Evolutionary conservation across 2,797 vertebrate genomes (phyloP), one percentile per base, ranked within the genome.

Genomic region (Graptemys geographica): DNA sequence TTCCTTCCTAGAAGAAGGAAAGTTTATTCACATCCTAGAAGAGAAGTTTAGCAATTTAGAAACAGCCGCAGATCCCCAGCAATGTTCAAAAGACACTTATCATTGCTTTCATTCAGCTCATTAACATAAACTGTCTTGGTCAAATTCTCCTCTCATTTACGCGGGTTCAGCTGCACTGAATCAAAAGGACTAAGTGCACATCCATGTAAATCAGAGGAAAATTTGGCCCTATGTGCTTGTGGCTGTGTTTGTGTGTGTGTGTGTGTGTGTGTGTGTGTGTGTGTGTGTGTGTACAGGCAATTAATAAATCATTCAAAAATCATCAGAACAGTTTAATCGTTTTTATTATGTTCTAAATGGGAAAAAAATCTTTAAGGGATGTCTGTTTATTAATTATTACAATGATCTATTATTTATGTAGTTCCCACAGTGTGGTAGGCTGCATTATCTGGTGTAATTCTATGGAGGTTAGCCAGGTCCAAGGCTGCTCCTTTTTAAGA

Each of bases 381-480:
- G 1, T 28, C 2, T 88, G 1, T 83, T 94, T 93, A 81, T 82
- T 74, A 23, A 91, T 78, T 81, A 94, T 56, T 81, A 56, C 12
- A 10, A 10, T 55, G 37, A 72, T 81, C 28, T 23, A 3, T 37
- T 33, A 55, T 84, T 84, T 93, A 41, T 81, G 90, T 76, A 79
- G 83, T 37, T 18, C 5, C 11, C 31, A 81, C 2, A n/a, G 51
- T 65, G 5, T 33, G 19, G 1, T 47, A 57, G 37, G 28, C 8
- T 62, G 28, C 3, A 65, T 23, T 55, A 41, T 13, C 25, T 56
- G 23, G 72, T 76, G 78, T 13, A 56, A 11, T 19, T 47, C 9
- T 65, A 52, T 95, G 93, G 78, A 25, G n/a, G 6, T 93, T 90
- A 91, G 51, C 31, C 83, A 76, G 74, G 83, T 55, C 83, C 15